Evolutionary conservation across 2,113 vertebrate genomes (phyloP).

Genomic region (Oncorhynchus keta): DNA sequence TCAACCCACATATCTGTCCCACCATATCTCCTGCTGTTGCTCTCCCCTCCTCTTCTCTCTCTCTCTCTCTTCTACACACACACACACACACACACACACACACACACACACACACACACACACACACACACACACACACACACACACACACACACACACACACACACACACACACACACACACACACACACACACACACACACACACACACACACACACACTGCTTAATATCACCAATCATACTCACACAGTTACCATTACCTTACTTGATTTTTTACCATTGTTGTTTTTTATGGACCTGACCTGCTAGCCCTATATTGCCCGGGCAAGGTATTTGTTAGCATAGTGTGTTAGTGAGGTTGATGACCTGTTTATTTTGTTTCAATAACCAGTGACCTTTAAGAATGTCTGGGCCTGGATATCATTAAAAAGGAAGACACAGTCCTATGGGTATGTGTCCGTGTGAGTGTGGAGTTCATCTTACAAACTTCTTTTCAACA

Average conservation of each 20-base stretch:
- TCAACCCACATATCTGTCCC: neutral
- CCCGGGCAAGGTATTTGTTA: conserved; percentile 51
- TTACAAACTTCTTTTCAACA: conserved; percentile 72
- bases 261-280: too few species aligned
- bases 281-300: too few species aligned
- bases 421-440: conserved; percentile 64
- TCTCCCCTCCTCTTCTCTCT: neutral
- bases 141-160: neutral
- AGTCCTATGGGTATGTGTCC: conserved; percentile 25
- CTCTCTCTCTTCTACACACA: too few species aligned
- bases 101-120: neutral
- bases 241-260: conserved; percentile 36
- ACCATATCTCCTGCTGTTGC: neutral
- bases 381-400: conserved; percentile 66
- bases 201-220: neutral
- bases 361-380: conserved; percentile 66
- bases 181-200: neutral
- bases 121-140: neutral
- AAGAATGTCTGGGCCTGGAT: conserved; percentile 67
- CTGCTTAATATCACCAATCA: neutral
- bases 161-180: neutral
- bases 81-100: neutral
- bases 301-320: conserved; percentile 28
- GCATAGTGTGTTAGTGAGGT: conserved; percentile 45
- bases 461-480: conserved; percentile 47